Evolutionary conservation across 2,113 vertebrate genomes (phyloP), one percentile per base, ranked within the genome.

Genomic region (Amblyopsis rosae): DNA sequence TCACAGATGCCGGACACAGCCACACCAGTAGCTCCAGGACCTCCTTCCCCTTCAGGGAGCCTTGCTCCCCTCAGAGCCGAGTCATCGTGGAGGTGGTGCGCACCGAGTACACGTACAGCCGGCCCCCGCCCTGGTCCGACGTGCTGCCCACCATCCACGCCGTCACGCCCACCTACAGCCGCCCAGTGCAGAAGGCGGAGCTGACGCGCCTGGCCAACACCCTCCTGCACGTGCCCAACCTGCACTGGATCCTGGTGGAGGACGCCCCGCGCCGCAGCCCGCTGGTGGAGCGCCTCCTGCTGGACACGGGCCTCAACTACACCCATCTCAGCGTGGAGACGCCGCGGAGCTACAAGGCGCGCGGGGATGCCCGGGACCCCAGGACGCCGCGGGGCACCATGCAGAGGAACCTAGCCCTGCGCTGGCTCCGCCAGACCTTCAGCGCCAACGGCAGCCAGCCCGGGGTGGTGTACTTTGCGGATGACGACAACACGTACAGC

Each of bases 401-500:
- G 2, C 96, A 98, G 88, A 95, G 96, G 65, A 98, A 99, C 82
- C 85, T 95, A 62, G 97, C 94, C 10, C 90, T 99, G 60, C 92
- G 90, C 64, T 99, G 97, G 97, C 93, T 99, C 51, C 83, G 96
- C 46, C 87, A 94, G 79, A 94, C 87, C 61, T 90, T 93, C 65
- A 88, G 80, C 46, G 58, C 65, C 16, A 89, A 88, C 0, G 83
- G 72, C 11, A 91, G 90, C 1, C 93, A 93, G 76, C 76, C 85
- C 3, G 96, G 95, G 0, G 92, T 98, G 0, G 95, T 99, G 48
- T 99, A 98, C 80, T 99, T 99, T 87, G 97, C 96, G 0, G 97
- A 99, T 1, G 97, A 99, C 79, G 97, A 98, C 88, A 99, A 98
- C 86, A 96, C 96, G 0, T 99, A 99, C 83, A 98, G 96, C 86